Evolutionary conservation across 1,140 invertebrate genomes (phyloP).

Genomic region (Philotrypesis tridentata): DNA sequence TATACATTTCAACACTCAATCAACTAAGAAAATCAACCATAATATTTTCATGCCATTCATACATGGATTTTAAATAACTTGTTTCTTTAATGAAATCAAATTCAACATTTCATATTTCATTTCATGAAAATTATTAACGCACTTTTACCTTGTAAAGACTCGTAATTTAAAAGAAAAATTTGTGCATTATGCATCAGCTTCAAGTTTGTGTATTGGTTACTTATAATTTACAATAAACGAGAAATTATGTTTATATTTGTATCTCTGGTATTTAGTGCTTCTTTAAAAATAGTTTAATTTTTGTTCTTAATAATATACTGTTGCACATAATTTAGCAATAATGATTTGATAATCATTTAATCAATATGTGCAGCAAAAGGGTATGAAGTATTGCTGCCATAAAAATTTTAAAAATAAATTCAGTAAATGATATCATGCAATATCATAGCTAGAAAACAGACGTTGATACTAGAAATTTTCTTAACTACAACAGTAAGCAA

Average conservation of each 20-base stretch:
- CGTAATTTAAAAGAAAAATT: conserved; percentile 47
- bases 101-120: conserved; percentile 9
- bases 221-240: background rate
- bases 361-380: background rate
- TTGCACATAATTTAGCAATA: background rate
- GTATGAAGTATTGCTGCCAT: background rate
- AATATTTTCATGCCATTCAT: conserved; percentile 26
- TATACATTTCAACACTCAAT: conserved; percentile 26
- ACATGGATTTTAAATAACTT: conserved; percentile 37
- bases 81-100: background rate
- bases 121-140: conserved; percentile 54
- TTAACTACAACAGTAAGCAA: background rate
- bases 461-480: background rate
- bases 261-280: background rate
- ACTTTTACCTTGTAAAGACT: conserved; percentile 71
- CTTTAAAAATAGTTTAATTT: background rate
- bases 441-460: conserved; percentile 12
- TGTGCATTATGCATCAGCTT: conserved; percentile 11
- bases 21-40: conserved; percentile 27
- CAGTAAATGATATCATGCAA: conserved; percentile 31
- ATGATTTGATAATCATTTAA: background rate
- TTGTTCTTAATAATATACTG: background rate
- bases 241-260: conserved; percentile 1
- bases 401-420: conserved; percentile 7
- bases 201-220: conserved; percentile 36